Percentiles rank a stretch among this genome's conserved stretches.
Conservation (phyloP, 2,113 vertebrate genomes). For the Cinclus cinclus region DNA sequence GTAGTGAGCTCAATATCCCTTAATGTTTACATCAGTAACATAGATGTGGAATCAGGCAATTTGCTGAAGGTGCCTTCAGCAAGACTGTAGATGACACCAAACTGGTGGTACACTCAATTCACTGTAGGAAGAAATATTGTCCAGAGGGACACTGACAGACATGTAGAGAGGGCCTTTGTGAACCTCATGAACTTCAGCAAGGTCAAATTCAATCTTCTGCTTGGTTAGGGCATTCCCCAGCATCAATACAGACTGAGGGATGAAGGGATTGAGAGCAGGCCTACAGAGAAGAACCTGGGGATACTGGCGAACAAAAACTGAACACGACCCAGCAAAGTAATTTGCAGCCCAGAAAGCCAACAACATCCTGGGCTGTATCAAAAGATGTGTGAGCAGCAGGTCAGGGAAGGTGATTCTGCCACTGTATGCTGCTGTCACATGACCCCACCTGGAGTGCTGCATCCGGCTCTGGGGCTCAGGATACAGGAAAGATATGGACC, state of each 20-base stretch:
- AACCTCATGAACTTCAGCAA: not conserved
- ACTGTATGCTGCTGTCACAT: not conserved
- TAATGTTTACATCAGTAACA: not conserved
- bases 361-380: not conserved
- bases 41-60: not conserved
- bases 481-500: not conserved
- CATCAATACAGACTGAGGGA: not conserved
- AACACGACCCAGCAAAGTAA: not conserved
- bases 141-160: not conserved
- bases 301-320: not conserved
- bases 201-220: not conserved
- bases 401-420: not conserved
- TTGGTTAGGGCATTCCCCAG: not conserved
- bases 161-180: not conserved
- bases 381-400: fast-evolving
- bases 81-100: not conserved
- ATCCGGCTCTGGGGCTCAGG: not conserved
- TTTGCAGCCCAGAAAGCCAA: not conserved
- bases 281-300: not conserved
- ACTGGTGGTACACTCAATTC: not conserved
- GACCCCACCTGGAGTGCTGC: not conserved
- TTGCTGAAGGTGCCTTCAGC: not conserved
- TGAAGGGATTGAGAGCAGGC: not conserved
- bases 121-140: not conserved
- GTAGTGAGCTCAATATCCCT: not conserved